Percentiles rank a stretch among this genome's conserved stretches.
These are phyloP conservation scores for Labroides dimidiatus DNA, from an alignment of 2,797 vertebrate genomes.

Conservation along the genomic window DNA sequence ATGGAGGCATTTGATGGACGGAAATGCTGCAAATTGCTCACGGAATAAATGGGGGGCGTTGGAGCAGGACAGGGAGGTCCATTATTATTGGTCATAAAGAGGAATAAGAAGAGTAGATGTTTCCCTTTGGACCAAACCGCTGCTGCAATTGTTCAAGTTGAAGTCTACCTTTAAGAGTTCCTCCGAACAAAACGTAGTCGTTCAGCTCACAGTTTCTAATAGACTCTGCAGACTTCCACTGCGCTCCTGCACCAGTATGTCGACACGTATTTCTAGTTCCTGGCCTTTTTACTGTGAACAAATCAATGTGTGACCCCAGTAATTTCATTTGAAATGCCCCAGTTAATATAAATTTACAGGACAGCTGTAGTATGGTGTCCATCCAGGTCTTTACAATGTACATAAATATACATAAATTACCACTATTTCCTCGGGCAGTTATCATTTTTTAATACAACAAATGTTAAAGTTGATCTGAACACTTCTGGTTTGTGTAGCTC, in stretches of 20 bases:
- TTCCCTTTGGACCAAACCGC: slow-evolving; percentile 42
- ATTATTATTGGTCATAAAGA: slow-evolving; percentile 69
- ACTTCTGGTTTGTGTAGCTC: no score
- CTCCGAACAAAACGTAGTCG: slow-evolving; percentile 12
- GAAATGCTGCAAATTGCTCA: slow-evolving; percentile 66
- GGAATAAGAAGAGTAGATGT: slow-evolving; percentile 53
- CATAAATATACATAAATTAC: not conserved
- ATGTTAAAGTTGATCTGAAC: no score
- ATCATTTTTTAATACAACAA: no score
- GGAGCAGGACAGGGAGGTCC: slow-evolving; percentile 54
- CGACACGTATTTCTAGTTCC: not conserved
- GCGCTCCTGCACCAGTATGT: not conserved
- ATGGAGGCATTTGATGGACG: slow-evolving; percentile 61
- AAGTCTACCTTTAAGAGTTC: slow-evolving; percentile 10
- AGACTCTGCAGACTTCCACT: not conserved
- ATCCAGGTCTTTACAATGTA: not conserved
- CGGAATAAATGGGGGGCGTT: slow-evolving; percentile 57
- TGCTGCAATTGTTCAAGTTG: slow-evolving; percentile 44
- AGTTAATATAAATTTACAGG: not conserved
- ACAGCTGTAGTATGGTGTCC: not conserved
- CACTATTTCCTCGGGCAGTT: no score
- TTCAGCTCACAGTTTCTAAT: not conserved
- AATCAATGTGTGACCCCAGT: not conserved
- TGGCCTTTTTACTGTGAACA: not conserved
- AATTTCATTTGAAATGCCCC: not conserved